phyloP scores from a whole-genome alignment of 1,140 invertebrate genomes.

The Ceratosolen solmsi region DNA sequence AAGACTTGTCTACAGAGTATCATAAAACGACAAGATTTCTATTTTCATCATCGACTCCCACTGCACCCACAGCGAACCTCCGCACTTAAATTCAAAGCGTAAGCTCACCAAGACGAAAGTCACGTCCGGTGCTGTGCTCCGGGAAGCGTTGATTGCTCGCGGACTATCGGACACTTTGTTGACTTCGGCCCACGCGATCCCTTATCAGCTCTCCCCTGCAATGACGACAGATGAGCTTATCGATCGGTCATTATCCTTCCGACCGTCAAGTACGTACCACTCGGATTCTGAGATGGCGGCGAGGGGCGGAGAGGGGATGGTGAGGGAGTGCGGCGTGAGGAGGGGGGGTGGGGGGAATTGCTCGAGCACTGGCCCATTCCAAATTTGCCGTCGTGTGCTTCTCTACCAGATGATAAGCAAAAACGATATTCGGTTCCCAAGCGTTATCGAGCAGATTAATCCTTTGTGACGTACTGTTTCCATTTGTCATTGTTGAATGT shows the following conservation, averaged over 20 bases:
- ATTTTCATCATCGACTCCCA: not conserved
- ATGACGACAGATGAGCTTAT: slow-evolving; percentile 15
- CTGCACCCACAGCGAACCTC: not conserved
- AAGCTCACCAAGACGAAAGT: not conserved
- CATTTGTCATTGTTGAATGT: too few relatives aligned
- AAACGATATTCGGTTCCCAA: not conserved
- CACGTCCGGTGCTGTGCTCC: not conserved
- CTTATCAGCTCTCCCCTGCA: not conserved
- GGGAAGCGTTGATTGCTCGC: not conserved
- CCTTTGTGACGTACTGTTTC: too few relatives aligned
- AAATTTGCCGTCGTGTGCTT: not conserved
- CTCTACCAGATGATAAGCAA: not conserved
- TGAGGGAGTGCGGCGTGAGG: too few relatives aligned
- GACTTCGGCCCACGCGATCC: not conserved
- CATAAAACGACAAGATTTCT: not conserved
- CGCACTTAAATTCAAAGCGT: not conserved
- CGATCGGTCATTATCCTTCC: slow-evolving; percentile 7
- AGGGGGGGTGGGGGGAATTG: too few relatives aligned
- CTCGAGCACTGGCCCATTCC: not conserved
- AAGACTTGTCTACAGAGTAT: not conserved
- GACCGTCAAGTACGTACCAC: not conserved
- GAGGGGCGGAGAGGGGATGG: too few relatives aligned
- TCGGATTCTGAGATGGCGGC: not conserved
- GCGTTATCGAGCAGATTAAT: too few relatives aligned
- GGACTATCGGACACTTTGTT: not conserved